A percentile compares a stretch with the other conserved stretches of the same genome.
These are phyloP conservation scores for Hirtodrosophila duncani DNA, from an alignment of 2,888 invertebrate species.

Conservation along the genomic window DNA sequence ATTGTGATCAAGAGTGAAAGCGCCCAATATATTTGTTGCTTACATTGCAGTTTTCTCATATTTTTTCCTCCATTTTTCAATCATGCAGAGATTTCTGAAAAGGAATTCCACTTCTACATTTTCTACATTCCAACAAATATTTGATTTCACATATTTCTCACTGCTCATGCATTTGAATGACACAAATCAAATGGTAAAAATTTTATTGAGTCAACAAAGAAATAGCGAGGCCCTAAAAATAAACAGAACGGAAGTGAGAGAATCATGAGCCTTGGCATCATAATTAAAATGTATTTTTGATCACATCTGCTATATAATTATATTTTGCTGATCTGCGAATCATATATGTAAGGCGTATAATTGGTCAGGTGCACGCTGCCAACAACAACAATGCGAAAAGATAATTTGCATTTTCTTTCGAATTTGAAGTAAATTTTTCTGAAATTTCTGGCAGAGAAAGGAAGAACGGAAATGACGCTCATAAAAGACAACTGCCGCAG, in stretches of 20 bases:
- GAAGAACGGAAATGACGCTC: constrained; percentile 36
- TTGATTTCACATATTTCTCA: too few relatives aligned
- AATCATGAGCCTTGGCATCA: constrained; percentile 25
- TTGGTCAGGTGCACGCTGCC: constrained; percentile 49
- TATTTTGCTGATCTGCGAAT: too few relatives aligned
- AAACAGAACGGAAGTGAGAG: constrained; percentile 53
- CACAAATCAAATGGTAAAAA: constrained; percentile 13
- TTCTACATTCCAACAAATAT: too few relatives aligned
- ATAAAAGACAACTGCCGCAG: constrained; percentile 63
- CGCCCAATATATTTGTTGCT: too few relatives aligned
- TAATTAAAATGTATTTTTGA: constrained; percentile 60
- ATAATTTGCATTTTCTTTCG: constrained; percentile 51
- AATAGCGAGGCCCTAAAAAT: too few relatives aligned
- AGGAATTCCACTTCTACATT: too few relatives aligned
- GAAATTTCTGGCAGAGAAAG: constrained; percentile 35
- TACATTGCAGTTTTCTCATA: too few relatives aligned
- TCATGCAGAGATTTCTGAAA: too few relatives aligned
- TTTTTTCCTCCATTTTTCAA: too few relatives aligned
- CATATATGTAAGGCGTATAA: constrained; percentile 36
- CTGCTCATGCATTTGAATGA: not conserved
- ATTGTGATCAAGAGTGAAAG: too few relatives aligned
- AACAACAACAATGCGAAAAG: constrained; percentile 8
- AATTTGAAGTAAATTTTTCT: constrained; percentile 46
- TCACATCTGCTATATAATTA: too few relatives aligned
- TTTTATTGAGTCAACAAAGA: constrained; percentile 53